Percentiles rank a stretch among this genome's conserved stretches.
These are phyloP conservation scores for Hydractinia symbiolongicarpus DNA, from an alignment of 30 jellyfish, hydroid and myxozoan species.

Conservation along the genomic window DNA sequence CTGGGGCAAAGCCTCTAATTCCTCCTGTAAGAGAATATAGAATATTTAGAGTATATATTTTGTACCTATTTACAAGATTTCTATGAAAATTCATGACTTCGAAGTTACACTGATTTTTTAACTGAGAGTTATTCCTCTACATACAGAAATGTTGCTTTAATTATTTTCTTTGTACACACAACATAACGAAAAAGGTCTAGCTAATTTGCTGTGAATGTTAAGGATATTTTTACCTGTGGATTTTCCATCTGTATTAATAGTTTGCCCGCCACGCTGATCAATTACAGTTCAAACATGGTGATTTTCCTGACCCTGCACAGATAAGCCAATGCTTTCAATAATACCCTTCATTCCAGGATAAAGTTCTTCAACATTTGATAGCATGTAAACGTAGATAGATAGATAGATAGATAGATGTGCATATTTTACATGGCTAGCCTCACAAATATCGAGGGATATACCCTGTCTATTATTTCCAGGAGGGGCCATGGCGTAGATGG, in stretches of 20 bases:
- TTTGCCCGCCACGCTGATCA: slow-evolving; percentile 56
- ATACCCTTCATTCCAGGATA: slow-evolving; percentile 37
- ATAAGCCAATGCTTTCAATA: slow-evolving; percentile 28
- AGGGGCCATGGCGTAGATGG: no score
- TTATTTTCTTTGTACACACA: no score
- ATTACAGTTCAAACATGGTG: slow-evolving; percentile 27
- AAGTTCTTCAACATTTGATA: slow-evolving; percentile 16
- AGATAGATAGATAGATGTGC: slow-evolving; percentile 22
- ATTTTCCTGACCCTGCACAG: slow-evolving; percentile 49
- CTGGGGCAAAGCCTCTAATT: slow-evolving; percentile 38
- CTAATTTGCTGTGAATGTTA: background rate
- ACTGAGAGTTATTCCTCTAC: no score
- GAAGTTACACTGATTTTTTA: no score
- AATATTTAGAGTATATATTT: background rate
- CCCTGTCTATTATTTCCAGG: no score
- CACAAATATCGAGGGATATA: no score
- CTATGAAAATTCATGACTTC: background rate
- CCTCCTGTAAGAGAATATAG: slow-evolving; percentile 19
- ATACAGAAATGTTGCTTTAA: no score
- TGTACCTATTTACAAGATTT: no score
- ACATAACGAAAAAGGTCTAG: background rate
- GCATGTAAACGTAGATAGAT: slow-evolving; percentile 14
- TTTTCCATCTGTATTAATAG: slow-evolving; percentile 41
- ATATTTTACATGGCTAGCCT: background rate
- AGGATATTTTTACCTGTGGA: background rate